Percentiles rank a stretch among this genome's conserved stretches.
phyloP scores from a whole-genome alignment of 2,797 vertebrate genomes.

The Toxotes lorentzi region DNA sequence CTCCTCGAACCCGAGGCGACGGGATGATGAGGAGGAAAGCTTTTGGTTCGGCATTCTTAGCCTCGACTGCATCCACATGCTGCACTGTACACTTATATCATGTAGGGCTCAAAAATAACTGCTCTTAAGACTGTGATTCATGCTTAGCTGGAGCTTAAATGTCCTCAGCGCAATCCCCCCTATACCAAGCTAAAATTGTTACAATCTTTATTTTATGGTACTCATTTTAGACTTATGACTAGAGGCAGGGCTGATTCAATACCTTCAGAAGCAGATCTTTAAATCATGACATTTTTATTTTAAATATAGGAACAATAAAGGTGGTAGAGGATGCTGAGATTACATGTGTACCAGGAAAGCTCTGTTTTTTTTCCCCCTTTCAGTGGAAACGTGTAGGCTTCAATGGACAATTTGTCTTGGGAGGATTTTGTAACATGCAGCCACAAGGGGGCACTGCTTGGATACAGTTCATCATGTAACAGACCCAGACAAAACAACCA shows the following conservation, averaged over 20 bases:
- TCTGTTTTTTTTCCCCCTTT: background rate
- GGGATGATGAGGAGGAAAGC: slow-evolving; percentile 28
- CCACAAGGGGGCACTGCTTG: slow-evolving; percentile 82
- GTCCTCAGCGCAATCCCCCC: slow-evolving; percentile 4
- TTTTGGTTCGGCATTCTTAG: slow-evolving; percentile 34
- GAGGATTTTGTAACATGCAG: slow-evolving; percentile 1
- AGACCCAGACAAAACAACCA: slow-evolving; percentile 31
- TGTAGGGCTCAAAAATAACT: slow-evolving; percentile 51
- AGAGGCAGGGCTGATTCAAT: slow-evolving; percentile 2
- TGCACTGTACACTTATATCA: slow-evolving; percentile 24
- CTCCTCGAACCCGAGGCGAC: slow-evolving; percentile 40
- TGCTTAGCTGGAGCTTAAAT: slow-evolving; percentile 21
- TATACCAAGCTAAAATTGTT: slow-evolving; percentile 27
- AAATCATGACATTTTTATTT: slow-evolving; percentile 8
- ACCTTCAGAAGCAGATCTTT: background rate
- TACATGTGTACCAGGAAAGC: background rate
- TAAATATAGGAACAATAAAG: slow-evolving; percentile 13
- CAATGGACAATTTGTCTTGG: slow-evolving; percentile 27
- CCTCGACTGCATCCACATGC: slow-evolving; percentile 33
- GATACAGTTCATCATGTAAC: slow-evolving; percentile 66
- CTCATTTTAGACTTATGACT: slow-evolving; percentile 18
- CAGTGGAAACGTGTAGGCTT: slow-evolving; percentile 26
- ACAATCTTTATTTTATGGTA: slow-evolving; percentile 23
- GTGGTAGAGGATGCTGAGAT: background rate
- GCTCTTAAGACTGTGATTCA: slow-evolving; percentile 51